phyloP scores from a whole-genome alignment of 2,797 vertebrate species.

The Paguma larvata region DNA sequence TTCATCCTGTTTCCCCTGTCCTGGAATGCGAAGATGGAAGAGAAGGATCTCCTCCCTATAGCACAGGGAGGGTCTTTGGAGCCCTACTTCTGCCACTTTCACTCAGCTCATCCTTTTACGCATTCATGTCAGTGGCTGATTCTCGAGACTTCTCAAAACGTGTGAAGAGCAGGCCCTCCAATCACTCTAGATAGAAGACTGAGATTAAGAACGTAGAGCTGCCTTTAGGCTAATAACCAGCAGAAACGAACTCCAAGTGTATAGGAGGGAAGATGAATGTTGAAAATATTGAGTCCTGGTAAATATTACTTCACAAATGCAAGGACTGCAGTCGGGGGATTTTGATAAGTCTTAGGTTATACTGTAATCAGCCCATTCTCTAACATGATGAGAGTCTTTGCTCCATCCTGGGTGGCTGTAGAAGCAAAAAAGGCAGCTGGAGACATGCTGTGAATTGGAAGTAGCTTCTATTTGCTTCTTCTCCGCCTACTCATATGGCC shows the following conservation, averaged over 20 bases:
- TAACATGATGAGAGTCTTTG: neutral
- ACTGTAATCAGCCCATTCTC: constrained; percentile 34
- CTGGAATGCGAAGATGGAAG: neutral
- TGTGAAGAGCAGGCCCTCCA: constrained; percentile 50
- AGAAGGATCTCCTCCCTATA: neutral
- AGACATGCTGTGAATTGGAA: constrained; percentile 26
- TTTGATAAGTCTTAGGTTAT: neutral
- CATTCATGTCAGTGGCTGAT: constrained; percentile 18
- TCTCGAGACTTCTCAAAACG: constrained; percentile 54
- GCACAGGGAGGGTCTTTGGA: neutral
- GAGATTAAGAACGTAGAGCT: constrained; percentile 30
- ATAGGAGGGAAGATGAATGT: neutral
- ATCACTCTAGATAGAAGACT: constrained; percentile 45
- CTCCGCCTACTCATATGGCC: neutral
- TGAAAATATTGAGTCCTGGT: constrained; percentile 34
- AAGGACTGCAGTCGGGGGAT: neutral
- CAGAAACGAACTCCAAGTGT: constrained; percentile 22
- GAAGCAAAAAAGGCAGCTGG: neutral
- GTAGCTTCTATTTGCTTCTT: constrained; percentile 50
- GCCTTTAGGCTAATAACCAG: constrained; percentile 60
- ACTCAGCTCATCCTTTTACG: constrained; percentile 45
- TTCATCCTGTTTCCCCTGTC: neutral
- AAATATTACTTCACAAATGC: constrained; percentile 50
- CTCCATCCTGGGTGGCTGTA: neutral
- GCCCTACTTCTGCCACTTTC: neutral